Percentiles rank a stretch among this genome's conserved stretches.
Evolutionary conservation across 35 echinoderm and acorn worm species (phyloP).

Genomic region (Lytechinus pictus): DNA sequence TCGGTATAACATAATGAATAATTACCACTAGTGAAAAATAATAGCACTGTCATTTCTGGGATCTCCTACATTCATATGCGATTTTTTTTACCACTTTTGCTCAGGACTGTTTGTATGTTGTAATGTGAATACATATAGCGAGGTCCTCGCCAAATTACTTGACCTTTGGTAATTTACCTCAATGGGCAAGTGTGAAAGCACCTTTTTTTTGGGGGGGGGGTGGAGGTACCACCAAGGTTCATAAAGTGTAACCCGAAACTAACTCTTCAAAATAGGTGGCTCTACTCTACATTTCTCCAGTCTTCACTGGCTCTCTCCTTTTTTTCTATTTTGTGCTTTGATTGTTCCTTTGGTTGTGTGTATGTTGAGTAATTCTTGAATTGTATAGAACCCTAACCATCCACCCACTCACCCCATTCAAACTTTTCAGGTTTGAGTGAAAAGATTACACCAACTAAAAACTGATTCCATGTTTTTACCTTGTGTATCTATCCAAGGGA

Average conservation of each 20-base stretch:
- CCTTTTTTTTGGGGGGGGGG: too few relatives aligned
- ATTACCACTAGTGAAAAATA: too few relatives aligned
- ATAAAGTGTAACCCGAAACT: background rate
- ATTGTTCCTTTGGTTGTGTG: slow-evolving; percentile 9
- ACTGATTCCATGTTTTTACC: background rate
- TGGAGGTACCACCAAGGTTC: too few relatives aligned
- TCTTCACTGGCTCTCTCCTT: background rate
- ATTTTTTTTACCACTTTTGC: too few relatives aligned
- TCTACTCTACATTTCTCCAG: background rate
- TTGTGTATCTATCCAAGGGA: background rate
- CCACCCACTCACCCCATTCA: slow-evolving; percentile 40
- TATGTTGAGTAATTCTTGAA: slow-evolving; percentile 20
- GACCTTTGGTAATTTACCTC: too few relatives aligned
- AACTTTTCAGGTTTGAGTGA: slow-evolving; percentile 36
- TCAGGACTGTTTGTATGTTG: too few relatives aligned
- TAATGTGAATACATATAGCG: too few relatives aligned
- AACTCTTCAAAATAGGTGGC: background rate
- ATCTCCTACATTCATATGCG: too few relatives aligned
- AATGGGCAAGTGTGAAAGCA: too few relatives aligned
- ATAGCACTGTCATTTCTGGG: too few relatives aligned
- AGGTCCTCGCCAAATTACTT: too few relatives aligned
- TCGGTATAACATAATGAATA: too few relatives aligned
- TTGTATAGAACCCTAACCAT: background rate
- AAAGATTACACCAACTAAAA: slow-evolving; percentile 41
- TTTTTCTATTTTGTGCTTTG: background rate